phyloP scores from a whole-genome alignment of 37 sponge, comb jelly and placozoan genomes.

The Haliclona indistincta region DNA sequence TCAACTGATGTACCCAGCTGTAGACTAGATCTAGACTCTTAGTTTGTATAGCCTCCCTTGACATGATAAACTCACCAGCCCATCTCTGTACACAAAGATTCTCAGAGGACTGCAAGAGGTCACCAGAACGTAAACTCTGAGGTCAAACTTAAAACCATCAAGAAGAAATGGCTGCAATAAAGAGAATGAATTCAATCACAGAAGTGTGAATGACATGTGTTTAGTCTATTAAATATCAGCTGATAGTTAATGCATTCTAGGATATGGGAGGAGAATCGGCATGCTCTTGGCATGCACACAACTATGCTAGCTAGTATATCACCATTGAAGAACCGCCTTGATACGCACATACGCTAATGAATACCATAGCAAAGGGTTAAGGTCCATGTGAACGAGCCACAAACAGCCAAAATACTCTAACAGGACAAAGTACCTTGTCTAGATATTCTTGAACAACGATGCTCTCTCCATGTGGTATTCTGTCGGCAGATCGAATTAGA shows the following conservation, averaged over 20 bases:
- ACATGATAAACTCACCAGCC: constrained; percentile 50
- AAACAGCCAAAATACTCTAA: too few relatives aligned
- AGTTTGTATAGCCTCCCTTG: background rate
- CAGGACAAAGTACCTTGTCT: constrained; percentile 70
- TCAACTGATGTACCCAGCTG: too few relatives aligned
- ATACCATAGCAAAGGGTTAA: background rate
- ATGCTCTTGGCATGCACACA: too few relatives aligned
- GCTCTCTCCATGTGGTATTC: constrained; percentile 25
- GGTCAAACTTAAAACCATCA: constrained; percentile 81
- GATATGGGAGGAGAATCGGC: too few relatives aligned
- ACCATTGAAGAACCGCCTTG: background rate
- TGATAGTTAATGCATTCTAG: too few relatives aligned
- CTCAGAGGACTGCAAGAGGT: constrained; percentile 77
- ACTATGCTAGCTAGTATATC: too few relatives aligned
- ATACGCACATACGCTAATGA: background rate
- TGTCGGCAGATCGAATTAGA: constrained; percentile 51
- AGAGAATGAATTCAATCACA: too few relatives aligned
- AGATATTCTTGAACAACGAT: constrained; percentile 89
- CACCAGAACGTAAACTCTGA: constrained; percentile 83
- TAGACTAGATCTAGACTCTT: background rate
- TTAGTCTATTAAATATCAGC: too few relatives aligned
- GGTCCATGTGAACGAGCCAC: too few relatives aligned
- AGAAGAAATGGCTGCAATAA: constrained; percentile 67
- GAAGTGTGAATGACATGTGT: too few relatives aligned
- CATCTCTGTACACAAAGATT: constrained; percentile 74